A percentile compares a stretch with the other conserved stretches of the same genome.
Evolutionary conservation across 2,113 vertebrate species (phyloP).

Genomic region (Carettochelys insculpta): DNA sequence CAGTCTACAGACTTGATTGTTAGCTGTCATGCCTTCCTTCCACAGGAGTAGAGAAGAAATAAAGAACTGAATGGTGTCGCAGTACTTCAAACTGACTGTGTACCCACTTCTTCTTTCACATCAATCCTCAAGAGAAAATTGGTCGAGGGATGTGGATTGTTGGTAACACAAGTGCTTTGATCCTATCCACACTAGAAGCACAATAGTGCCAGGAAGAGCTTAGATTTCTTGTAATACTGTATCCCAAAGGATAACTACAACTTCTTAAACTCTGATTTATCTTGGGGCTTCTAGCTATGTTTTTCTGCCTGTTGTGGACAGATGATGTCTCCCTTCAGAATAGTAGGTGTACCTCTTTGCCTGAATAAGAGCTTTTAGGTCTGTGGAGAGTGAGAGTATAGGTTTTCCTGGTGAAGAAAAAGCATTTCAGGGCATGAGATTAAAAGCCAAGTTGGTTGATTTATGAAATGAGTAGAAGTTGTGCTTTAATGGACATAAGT

Average conservation of each 20-base stretch:
- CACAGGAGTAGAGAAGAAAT: neutral
- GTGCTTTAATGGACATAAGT: neutral
- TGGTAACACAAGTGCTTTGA: neutral
- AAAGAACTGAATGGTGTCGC: neutral
- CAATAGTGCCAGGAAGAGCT: neutral
- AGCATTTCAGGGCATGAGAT: neutral
- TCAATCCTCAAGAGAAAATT: neutral
- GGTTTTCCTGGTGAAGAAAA: neutral
- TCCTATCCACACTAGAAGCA: neutral
- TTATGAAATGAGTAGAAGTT: neutral
- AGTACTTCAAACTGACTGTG: neutral
- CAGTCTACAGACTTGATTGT: slow-evolving; percentile 23
- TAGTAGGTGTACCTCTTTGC: neutral
- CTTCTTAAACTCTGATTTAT: neutral
- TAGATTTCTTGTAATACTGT: neutral
- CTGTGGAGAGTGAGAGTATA: neutral
- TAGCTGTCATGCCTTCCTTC: neutral
- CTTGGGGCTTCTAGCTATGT: neutral
- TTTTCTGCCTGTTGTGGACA: neutral
- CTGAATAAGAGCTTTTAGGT: neutral
- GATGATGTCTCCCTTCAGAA: neutral
- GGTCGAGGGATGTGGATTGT: too few relatives aligned
- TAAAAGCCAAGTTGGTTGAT: neutral
- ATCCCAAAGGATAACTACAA: neutral
- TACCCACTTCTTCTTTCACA: neutral